Conservation (phyloP, 1,140 invertebrate species). For the Apis florea region DNA sequence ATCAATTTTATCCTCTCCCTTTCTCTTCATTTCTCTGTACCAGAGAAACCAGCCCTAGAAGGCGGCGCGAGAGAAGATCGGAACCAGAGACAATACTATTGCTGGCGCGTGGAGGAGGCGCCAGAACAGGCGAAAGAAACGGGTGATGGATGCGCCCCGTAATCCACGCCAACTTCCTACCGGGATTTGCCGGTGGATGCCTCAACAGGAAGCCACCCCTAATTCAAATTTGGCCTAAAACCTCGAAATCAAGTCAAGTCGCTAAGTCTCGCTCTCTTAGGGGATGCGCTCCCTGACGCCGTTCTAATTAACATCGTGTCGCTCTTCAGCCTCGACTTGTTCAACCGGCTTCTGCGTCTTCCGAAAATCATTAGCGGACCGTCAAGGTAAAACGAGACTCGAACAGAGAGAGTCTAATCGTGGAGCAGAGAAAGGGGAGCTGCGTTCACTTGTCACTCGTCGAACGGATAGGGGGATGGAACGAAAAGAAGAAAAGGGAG, state of each 20-base stretch:
- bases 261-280: slow-evolving; percentile 65
- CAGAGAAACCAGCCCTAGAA: not conserved
- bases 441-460: slow-evolving; percentile 8
- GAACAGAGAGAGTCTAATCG: too few relatives aligned
- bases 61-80: not conserved
- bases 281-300: slow-evolving; percentile 54
- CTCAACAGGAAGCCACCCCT: slow-evolving; percentile 57
- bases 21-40: too few relatives aligned
- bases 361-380: slow-evolving; percentile 67
- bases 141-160: slow-evolving; percentile 73
- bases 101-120: not conserved
- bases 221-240: slow-evolving; percentile 71
- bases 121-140: slow-evolving; percentile 61
- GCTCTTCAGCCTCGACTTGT: slow-evolving; percentile 68
- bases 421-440: not conserved
- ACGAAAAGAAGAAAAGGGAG: not conserved
- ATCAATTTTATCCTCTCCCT: not conserved
- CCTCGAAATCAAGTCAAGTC: slow-evolving; percentile 75
- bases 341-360: slow-evolving; percentile 54
- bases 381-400: not conserved
- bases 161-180: slow-evolving; percentile 75
- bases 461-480: slow-evolving; percentile 16
- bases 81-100: slow-evolving; percentile 53
- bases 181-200: slow-evolving; percentile 67
- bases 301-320: slow-evolving; percentile 76